These are phyloP conservation scores for Myiothlypis chrysogaster DNA, from an alignment of 2,797 vertebrate species.

Conservation along the genomic window DNA sequence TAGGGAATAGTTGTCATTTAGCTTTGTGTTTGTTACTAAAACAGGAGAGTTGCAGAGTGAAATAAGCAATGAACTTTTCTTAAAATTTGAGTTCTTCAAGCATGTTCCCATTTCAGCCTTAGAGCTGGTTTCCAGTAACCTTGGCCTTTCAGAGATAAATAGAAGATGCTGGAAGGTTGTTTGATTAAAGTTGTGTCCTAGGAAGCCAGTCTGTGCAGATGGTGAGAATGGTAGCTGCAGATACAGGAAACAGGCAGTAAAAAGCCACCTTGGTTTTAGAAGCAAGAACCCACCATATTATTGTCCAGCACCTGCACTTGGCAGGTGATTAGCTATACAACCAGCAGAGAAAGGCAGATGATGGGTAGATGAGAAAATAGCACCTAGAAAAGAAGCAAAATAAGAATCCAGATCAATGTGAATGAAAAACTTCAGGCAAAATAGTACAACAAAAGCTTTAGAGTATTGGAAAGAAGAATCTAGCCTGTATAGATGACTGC, in stretches of 20 bases:
- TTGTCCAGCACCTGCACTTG: not conserved
- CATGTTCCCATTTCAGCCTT: not conserved
- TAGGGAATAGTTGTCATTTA: not conserved
- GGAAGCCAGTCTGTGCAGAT: not conserved
- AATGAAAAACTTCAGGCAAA: not conserved
- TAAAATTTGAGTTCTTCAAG: not conserved
- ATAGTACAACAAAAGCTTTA: not conserved
- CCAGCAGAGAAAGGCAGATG: not conserved
- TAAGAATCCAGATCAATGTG: not conserved
- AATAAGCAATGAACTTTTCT: not conserved
- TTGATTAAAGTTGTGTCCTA: not conserved
- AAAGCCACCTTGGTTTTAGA: not conserved
- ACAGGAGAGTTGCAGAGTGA: not conserved
- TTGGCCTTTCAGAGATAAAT: not conserved
- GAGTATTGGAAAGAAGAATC: not conserved
- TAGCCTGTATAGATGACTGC: not conserved
- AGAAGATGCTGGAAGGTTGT: not conserved
- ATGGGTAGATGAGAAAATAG: not conserved
- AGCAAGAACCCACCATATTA: not conserved
- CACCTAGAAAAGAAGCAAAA: not conserved
- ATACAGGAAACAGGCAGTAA: not conserved
- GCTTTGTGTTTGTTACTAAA: not conserved
- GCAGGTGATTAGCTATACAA: not conserved
- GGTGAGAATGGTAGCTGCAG: not conserved
- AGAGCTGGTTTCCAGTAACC: not conserved